Percentiles rank a stretch among this genome's conserved stretches.
phyloP scores from a whole-genome alignment of 2,888 invertebrate species.

The Hyles lineata region DNA sequence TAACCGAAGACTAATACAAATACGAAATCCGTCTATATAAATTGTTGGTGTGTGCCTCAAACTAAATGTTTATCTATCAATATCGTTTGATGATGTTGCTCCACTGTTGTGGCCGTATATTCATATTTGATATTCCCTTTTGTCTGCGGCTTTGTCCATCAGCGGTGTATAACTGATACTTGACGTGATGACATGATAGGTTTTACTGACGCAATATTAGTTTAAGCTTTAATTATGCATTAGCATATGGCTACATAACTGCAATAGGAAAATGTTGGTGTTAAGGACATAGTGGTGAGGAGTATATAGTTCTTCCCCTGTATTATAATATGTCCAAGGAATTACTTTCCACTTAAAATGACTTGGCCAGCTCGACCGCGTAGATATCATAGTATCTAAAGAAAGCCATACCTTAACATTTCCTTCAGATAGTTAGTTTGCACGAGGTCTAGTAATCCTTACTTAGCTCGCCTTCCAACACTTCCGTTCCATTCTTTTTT shows the following conservation, averaged over 20 bases:
- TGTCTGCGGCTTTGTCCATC: neutral
- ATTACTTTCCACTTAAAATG: too few species aligned
- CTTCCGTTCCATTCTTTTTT: too few species aligned
- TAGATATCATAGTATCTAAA: too few species aligned
- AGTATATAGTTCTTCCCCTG: too few species aligned
- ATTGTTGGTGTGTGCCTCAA: constrained; percentile 40
- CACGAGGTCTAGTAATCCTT: too few species aligned
- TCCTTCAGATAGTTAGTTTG: too few species aligned
- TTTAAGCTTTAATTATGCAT: neutral
- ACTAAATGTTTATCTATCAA: constrained; percentile 39
- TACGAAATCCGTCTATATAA: constrained; percentile 44
- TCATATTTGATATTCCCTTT: constrained; percentile 14
- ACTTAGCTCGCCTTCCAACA: too few species aligned
- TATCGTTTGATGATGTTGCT: constrained; percentile 27
- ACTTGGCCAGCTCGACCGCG: too few species aligned
- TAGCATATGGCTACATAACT: neutral
- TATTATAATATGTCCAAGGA: too few species aligned
- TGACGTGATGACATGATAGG: too few species aligned
- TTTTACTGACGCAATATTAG: neutral
- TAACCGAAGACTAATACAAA: constrained; percentile 40
- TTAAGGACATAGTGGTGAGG: too few species aligned
- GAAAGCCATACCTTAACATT: too few species aligned
- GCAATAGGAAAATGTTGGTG: neutral
- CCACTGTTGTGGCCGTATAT: neutral
- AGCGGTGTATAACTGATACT: neutral